phyloP scores from a whole-genome alignment of 2,797 vertebrate genomes.

The Danio aesculapii region DNA sequence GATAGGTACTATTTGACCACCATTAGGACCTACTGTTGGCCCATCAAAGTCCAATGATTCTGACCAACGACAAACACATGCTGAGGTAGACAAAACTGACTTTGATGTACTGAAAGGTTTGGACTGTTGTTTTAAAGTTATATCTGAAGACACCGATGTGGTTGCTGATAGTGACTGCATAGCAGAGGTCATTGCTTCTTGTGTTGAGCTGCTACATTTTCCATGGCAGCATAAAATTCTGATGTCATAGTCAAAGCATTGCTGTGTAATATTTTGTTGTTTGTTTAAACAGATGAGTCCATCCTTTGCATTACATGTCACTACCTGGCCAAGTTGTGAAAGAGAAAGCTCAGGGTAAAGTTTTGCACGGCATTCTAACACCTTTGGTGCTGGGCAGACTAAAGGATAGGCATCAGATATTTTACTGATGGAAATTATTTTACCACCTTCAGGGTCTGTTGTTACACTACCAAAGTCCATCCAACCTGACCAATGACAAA shows the following conservation, averaged over 20 bases:
- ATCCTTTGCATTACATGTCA: slow-evolving; percentile 47
- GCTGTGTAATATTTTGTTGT: slow-evolving; percentile 50
- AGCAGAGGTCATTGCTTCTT: background rate
- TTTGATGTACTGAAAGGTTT: background rate
- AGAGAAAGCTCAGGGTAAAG: slow-evolving; percentile 31
- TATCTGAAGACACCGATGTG: background rate
- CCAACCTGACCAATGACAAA: slow-evolving; percentile 30
- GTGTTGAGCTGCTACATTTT: background rate
- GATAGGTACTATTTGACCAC: slow-evolving; percentile 61
- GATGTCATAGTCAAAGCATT: slow-evolving; percentile 66
- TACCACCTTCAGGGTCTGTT: background rate
- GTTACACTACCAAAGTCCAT: background rate
- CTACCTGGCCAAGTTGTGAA: slow-evolving; percentile 48
- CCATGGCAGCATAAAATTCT: slow-evolving; percentile 53
- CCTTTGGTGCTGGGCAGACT: slow-evolving; percentile 11
- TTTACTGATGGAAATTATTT: slow-evolving; percentile 2
- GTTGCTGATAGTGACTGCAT: background rate
- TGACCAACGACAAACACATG: slow-evolving; percentile 39
- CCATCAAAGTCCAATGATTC: slow-evolving; percentile 53
- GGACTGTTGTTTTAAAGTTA: background rate
- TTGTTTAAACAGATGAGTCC: slow-evolving; percentile 60
- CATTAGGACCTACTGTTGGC: slow-evolving; percentile 52
- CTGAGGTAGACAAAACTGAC: background rate
- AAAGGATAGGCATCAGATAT: slow-evolving; percentile 1
- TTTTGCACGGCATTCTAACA: slow-evolving; percentile 48